Evolutionary conservation across 2,113 vertebrate genomes (phyloP).

Genomic region (Gymnobelideus leadbeateri): DNA sequence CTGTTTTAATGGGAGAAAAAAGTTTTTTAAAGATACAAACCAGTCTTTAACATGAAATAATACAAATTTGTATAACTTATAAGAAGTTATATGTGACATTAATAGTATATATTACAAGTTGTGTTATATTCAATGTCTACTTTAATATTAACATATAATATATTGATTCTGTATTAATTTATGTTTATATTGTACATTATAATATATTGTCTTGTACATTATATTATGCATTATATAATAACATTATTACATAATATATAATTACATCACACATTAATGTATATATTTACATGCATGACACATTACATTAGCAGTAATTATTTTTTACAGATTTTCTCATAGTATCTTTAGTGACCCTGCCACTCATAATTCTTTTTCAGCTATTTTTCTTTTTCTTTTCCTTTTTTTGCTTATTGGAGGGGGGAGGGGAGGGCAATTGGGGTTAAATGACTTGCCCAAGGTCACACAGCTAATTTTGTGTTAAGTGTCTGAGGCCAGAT

Average conservation of each 20-base stretch:
- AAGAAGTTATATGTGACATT: background rate
- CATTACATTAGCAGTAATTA: background rate
- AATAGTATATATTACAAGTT: background rate
- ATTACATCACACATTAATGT: too few relatives aligned
- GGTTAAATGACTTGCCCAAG: too few relatives aligned
- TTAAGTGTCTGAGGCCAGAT: too few relatives aligned
- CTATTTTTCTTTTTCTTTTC: background rate
- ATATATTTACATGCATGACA: too few relatives aligned
- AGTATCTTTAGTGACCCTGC: background rate
- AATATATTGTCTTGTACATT: background rate
- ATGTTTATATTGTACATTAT: background rate
- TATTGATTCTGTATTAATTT: background rate
- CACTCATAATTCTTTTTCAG: background rate
- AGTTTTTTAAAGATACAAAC: background rate
- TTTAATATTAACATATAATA: background rate
- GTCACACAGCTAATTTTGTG: too few relatives aligned
- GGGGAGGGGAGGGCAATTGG: too few relatives aligned
- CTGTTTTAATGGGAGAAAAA: conserved; percentile 47
- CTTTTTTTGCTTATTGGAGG: too few relatives aligned
- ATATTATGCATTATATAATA: background rate
- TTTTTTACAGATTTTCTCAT: background rate
- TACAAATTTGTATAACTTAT: background rate
- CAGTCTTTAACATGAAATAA: background rate
- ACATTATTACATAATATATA: background rate
- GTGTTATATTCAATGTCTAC: background rate